Evolutionary conservation across 2,113 vertebrate species (phyloP).

Genomic region (zebrafish (Danio rerio)): DNA sequence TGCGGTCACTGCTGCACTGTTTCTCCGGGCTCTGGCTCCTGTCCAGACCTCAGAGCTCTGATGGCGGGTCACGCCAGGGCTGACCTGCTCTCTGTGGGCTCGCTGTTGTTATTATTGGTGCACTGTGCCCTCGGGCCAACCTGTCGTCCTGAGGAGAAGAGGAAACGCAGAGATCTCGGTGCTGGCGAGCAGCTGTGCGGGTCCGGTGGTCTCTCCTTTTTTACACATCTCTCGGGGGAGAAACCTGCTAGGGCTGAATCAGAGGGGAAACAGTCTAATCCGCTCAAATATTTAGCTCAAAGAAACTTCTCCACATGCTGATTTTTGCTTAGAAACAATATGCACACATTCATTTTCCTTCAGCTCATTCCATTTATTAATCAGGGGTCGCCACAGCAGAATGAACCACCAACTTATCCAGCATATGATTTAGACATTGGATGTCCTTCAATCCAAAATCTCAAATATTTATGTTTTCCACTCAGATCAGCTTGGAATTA

Average conservation of each 20-base stretch:
- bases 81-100: conserved; percentile 85
- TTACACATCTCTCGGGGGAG: conserved; percentile 47
- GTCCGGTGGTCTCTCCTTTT: conserved; percentile 66
- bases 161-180: conserved; percentile 65
- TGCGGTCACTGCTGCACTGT: conserved; percentile 4
- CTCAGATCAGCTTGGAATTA: background rate
- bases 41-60: conserved; percentile 84
- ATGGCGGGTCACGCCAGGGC: conserved; percentile 83
- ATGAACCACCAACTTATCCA: no score
- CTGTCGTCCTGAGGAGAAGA: conserved; percentile 77
- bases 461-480: no score
- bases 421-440: no score
- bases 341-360: no score
- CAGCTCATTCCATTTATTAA: no score
- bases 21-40: conserved; percentile 66
- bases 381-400: no score
- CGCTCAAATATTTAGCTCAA: background rate
- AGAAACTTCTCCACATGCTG: conserved; percentile 6
- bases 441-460: no score
- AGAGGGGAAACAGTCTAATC: conserved; percentile 9
- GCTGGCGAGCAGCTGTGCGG: conserved; percentile 80
- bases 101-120: conserved; percentile 95
- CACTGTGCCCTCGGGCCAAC: conserved; percentile 81
- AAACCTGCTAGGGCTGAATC: conserved; percentile 31
- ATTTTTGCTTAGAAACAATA: background rate